phyloP scores from a whole-genome alignment of 2,888 invertebrate genomes.

The Anthophora plumipes region DNA sequence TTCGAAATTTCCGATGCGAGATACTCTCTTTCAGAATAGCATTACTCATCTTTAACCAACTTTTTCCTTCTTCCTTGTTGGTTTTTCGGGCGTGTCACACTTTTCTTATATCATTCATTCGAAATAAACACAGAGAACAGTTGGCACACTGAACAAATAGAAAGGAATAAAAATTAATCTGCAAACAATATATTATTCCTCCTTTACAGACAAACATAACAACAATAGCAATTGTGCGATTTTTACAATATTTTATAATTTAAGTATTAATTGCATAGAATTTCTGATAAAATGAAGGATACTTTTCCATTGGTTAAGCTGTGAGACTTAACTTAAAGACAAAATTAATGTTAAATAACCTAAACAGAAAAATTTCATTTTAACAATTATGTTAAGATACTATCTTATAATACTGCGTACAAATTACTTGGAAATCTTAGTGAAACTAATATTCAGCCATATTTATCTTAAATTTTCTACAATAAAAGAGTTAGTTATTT shows the following conservation, averaged over 20 bases:
- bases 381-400: no score
- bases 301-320: neutral
- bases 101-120: neutral
- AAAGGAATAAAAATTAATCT: neutral
- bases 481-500: no score
- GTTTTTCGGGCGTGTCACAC: neutral
- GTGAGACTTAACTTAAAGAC: no score
- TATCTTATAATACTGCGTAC: no score
- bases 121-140: neutral
- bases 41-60: neutral
- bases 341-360: no score
- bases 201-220: neutral
- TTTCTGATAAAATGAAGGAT: conserved; percentile 35
- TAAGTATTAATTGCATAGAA: conserved; percentile 3
- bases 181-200: neutral
- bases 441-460: no score
- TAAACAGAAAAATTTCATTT: no score
- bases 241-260: conserved; percentile 5
- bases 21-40: neutral
- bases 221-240: neutral
- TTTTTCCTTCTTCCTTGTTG: neutral
- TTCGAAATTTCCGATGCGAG: neutral
- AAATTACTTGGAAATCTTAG: no score
- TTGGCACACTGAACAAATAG: neutral
- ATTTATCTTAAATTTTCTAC: neutral